These are phyloP conservation scores for Chloroceryle inda DNA, from an alignment of 2,797 vertebrate species.

Conservation along the genomic window DNA sequence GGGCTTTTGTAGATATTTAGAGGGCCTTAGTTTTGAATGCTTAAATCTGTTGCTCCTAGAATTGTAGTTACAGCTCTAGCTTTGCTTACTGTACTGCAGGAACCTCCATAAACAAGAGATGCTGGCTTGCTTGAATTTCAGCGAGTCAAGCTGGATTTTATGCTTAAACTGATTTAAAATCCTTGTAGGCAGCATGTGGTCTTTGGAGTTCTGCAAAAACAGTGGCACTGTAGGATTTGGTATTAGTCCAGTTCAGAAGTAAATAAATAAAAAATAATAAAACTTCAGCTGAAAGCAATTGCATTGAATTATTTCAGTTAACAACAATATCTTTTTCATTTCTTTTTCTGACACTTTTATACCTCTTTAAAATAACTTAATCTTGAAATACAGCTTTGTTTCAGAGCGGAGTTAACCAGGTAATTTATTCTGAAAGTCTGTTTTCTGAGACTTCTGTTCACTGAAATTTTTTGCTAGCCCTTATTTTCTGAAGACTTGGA, in stretches of 20 bases:
- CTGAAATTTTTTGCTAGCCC: not conserved
- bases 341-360: not conserved
- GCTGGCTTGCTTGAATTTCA: not conserved
- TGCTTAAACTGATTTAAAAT: not conserved
- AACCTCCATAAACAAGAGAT: not conserved
- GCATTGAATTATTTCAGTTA: not conserved
- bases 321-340: not conserved
- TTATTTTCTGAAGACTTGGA: not conserved
- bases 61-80: not conserved
- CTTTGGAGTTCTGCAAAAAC: not conserved
- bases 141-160: not conserved
- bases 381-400: not conserved
- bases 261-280: no score
- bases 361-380: not conserved
- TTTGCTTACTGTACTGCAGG: not conserved
- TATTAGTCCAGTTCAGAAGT: not conserved
- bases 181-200: not conserved
- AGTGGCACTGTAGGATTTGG: not conserved
- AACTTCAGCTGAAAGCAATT: not conserved
- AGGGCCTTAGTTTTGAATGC: conserved; percentile 35
- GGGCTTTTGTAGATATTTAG: conserved; percentile 67
- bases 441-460: not conserved
- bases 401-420: not conserved
- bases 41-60: not conserved
- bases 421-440: not conserved